Evolutionary conservation across 2,888 invertebrate genomes (phyloP), one percentile per base, ranked within the genome.

Genomic region (Brachypalpus laphriformis): DNA sequence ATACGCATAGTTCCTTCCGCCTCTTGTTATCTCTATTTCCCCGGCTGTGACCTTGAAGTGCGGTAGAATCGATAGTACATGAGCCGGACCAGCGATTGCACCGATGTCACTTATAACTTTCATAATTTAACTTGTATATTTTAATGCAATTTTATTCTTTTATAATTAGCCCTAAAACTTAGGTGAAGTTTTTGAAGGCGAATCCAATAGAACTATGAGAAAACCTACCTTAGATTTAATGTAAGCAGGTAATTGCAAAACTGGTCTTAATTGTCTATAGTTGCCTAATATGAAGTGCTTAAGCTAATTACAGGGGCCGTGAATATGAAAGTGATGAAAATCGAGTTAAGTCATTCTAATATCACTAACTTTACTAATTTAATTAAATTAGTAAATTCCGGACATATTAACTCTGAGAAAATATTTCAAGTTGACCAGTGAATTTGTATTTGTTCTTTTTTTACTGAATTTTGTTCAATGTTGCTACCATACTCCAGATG

Each of bases 61-160:
- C 3, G 90, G 89, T 61, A 90, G n/a, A 11, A 90, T 75, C 0
- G 70, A 89, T 18, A 85, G 87, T 0, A 89, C 0, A 72, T 89
- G 88, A 0, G 80, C 71, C 2, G 87, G 87, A 47, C 3, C 3
- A 5, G 74, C 71, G n/a, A 89, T 80, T 5, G n/a, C 49, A 1
- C 25, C 9, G 7, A 90, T 86, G 65, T 90, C 90, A 0, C 56
- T 11, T 3, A 89, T 31, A 22, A 90, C 87, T 77, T 87, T 88
- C 90, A 89, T 90, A 5, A 0, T 28, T 7, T 4, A 40, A 11
- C 9, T 2, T n/a, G 4, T n/a, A 11, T 9, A 3, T 7, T 40
- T 16, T 8, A 49, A 37, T 28, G 4, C 1, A 63, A 31, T 22
- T 34, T 31, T 1, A 16, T 31, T 31, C 1, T 0, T 40, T 40